Base-by-base conservation (phyloP, 2,888 invertebrate genomes). In the Coenonympha arcania region DNA sequence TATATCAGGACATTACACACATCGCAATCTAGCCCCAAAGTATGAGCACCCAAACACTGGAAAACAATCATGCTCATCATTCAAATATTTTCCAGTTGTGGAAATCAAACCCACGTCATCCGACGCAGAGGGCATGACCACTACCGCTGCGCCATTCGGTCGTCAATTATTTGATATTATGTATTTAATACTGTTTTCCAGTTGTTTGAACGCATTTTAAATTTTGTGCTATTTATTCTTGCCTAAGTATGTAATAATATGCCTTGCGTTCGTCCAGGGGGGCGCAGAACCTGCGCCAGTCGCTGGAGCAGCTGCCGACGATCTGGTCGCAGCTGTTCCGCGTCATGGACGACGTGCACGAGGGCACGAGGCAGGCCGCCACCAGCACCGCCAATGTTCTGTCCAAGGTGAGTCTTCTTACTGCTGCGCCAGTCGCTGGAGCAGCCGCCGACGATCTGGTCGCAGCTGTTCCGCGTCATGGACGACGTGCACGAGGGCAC, bases 321-420 rank as follows among this genome's bases (percentile, higher is more conserved):
- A 83, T 95, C 36, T 96, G 96, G 95, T 86, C 87, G 24, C 92
- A 93, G 67, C 79, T 96, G 55, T 95, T 97, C 73, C 87, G 96
- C 15, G 96, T 97, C 0, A 93, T 96, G 92, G 98, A 98, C 71
- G 98, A 98, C 75, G 94, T 96, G 61, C 97, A 98, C 73, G 96
- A 95, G 70, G 93, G 92, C 18, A 95, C 95, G 0, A 78, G 96
- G 41, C 80, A 89, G 52, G 90, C 93, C 0, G 95, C 95, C 3
- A 90, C 89, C 4, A 90, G 89, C 48, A 92, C 95, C 0, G 89
- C 92, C 0, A 88, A 87, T 59, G 87, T 91, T 15, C 79, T 95
- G 11, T 92, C 93, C 60, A 94, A 94, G 87, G 93, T 93, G n/a
- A 39, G 36, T 15, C 13, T 11, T 33, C 15, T 16, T 15, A 6